Base-by-base conservation (phyloP, 2,797 vertebrate genomes). In the Brotula barbata region DNA sequence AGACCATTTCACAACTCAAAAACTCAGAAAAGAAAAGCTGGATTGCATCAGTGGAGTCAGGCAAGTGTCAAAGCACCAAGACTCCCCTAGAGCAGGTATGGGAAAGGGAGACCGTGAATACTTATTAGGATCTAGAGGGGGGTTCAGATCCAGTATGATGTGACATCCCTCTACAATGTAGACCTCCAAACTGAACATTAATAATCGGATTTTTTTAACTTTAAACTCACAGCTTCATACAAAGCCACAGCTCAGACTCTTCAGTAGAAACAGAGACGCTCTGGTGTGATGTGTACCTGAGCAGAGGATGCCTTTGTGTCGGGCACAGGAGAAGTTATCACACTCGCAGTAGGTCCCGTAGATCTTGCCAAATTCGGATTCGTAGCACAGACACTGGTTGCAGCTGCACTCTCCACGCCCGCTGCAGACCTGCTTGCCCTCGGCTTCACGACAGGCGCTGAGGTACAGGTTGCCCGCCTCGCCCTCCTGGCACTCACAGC, bases 301-400 rank as follows among this genome's bases (percentile, higher is more conserved):
- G 90, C 97, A 99, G 58, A 99, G 94, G 68, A 95, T 62, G 11
- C 97, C 97, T 78, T 94, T 97, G 87, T 96, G 96, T n/a, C 97
- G 86, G 60, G 96, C 93, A 0, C 97, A 99, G 75, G 97, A 97
- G 89, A 99, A 99, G 91, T 97, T 94, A 5, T 99, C 96, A 0
- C 97, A 99, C 84, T 99, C 94, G 31, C 97, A 99, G 94, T 93
- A 99, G 58, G 91, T 85, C n/a, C 97, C 97, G 0, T 98, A 98
- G 85, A 99, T 97, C 86, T 94, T 95, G n/a, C 97, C 97, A 0
- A 99, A 99, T 87, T 98, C 97, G 0, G 96, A 99, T 85, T 96
- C 93, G 0, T 93, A 95, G 90, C 97, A 99, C 56, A 94, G 89
- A 43, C 97, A 99, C 88, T 95, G 94, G 90, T 94, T 97, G 84